Conservation (phyloP, 2,113 vertebrate genomes). For the Saguinus imperator region DNA sequence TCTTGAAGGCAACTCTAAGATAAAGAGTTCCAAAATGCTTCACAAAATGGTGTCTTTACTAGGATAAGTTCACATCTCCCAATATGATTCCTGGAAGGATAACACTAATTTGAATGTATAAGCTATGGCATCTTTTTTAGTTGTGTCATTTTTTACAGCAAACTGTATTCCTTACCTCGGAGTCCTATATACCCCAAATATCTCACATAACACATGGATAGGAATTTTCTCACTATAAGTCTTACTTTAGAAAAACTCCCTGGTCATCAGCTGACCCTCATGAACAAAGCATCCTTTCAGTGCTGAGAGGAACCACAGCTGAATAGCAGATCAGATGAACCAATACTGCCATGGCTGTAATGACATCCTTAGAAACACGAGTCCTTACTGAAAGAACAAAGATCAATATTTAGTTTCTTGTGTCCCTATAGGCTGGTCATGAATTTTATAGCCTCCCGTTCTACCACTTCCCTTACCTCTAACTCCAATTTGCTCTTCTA, state of each 20-base stretch:
- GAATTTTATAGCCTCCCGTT: not conserved
- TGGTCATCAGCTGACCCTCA: constrained; percentile 31
- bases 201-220: not conserved
- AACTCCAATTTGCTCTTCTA: not conserved
- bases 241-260: not conserved
- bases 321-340: constrained; percentile 11
- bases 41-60: not conserved
- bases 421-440: not conserved
- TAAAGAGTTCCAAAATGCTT: not conserved
- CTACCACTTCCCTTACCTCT: not conserved
- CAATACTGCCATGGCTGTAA: not conserved
- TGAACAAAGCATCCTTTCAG: constrained; percentile 38
- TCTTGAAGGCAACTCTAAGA: not conserved
- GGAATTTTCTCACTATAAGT: not conserved
- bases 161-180: constrained; percentile 34
- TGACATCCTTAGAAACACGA: constrained; percentile 47
- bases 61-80: not conserved
- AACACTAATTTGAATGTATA: constrained; percentile 44
- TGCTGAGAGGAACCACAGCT: not conserved
- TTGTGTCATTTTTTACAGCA: constrained; percentile 20
- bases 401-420: constrained; percentile 52
- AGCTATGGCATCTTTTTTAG: not conserved
- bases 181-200: not conserved
- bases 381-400: constrained; percentile 41
- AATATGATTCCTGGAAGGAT: not conserved